Base-by-base conservation (phyloP, 2,888 invertebrate genomes). In the Philonicus albiceps region DNA sequence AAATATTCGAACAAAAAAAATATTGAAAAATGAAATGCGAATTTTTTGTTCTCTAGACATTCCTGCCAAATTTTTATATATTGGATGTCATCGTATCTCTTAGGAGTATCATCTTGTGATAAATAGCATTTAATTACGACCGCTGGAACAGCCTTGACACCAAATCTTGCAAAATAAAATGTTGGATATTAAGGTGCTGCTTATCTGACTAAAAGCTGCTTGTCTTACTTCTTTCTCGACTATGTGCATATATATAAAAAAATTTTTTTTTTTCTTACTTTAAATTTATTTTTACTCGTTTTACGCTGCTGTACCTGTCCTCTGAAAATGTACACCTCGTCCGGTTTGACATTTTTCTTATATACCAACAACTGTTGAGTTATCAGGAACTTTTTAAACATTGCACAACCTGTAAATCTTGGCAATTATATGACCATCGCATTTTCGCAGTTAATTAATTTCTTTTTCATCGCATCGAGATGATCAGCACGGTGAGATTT, bases 121-220 rank as follows among this genome's bases (percentile, higher is more conserved):
- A 64, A 64, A 81, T 81, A 81, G 81, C 81, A 81, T 64, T 81
- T 81, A 81, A 19, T 81, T 55, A 55, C 64, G 81, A 64, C 19
- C 31, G 81, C 34, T 64, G 19, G 34, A 81, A 55, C 34, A 55
- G 30, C 81, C 81, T 81, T 81, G 81, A 81, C 81, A 81, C 81
- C 81, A 55, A 81, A 81, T 34, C 55, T 64, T 81, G 34, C 55
- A 64, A 81, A 64, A 64, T 81, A 81, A 81, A 55, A 81, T 64
- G 37, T 81, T 43, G 31, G 55, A 81, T 55, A 27, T 81, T 81
- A 76, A 76, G 40, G 13, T 43, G 76, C 27, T 76, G 76, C 40
- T 40, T 37, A 40, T 76, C 75, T 34, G 37, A 16, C 8, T n/a
- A 43, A 43, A 76, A 31, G 75, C 34, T 40, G 76, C 76, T n/a